Base-by-base conservation (phyloP, 2,113 vertebrate genomes). In the Chrysemys picta region DNA sequence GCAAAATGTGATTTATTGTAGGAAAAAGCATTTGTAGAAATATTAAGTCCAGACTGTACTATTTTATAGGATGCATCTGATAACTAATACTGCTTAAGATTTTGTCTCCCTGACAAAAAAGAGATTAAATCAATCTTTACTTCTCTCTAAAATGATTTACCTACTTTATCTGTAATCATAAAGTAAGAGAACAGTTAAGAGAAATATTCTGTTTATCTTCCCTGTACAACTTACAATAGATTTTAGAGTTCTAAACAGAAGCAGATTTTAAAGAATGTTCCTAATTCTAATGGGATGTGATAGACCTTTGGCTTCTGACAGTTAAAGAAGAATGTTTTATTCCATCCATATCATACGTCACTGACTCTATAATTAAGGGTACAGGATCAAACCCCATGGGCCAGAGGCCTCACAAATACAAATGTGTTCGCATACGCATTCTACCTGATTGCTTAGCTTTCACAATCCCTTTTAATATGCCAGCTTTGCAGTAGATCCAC, bases 31-130 rank as follows among this genome's bases (percentile, higher is more conserved):
- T 91, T 89, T 83, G 50, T 25, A 91, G 42, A 91, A 85, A 50
- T 47, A 91, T 31, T 96, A 84, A 78, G 72, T 79, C 75, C 57
- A 91, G 95, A 85, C 9, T 5, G 11, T 22, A 42, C 7, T 93
- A 49, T 80, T 96, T 96, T 81, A 53, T 75, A 88, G 87, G 87
- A 11, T 35, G 52, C 14, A 88, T 83, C 59, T 89, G 84, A 91
- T 69, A 94, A 50, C 13, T 81, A 93, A 19, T 81, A 93, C n/a
- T 8, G 82, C 87, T 69, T 85, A 47, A 91, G 88, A 75, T 45
- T 38, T 53, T 78, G 8, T 57, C 27, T 75, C 0, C 0, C 35
- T 88, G 50, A 82, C 57, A 57, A 88, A 72, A 94, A 69, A 88
- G 25, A 84, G 7, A 95, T 93, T 80, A 69, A 62, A 92, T 91